Conservation (phyloP, 2,888 invertebrate species). For the Zaprionus lineosus region DNA sequence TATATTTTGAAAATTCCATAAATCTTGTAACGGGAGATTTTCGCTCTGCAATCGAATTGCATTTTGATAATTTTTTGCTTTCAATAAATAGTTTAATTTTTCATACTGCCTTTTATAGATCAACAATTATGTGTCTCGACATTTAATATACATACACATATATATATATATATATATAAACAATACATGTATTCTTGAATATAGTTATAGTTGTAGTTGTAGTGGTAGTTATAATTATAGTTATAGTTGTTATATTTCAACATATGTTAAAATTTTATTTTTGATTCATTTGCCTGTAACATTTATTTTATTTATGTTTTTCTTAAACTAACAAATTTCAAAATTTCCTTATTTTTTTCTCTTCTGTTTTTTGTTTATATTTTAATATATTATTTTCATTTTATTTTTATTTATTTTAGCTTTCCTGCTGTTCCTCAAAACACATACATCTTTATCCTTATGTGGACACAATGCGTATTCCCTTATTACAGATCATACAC, state of each 20-base stretch:
- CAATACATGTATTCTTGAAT: constrained; percentile 21
- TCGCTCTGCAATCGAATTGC: constrained; percentile 36
- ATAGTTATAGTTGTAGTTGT: constrained; percentile 1
- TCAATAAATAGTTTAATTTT: constrained; percentile 23
- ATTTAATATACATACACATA: constrained; percentile 49
- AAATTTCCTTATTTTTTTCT: too few species aligned
- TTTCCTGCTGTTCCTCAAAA: too few species aligned
- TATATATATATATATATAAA: constrained; percentile 31
- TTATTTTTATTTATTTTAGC: too few species aligned
- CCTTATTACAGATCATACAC: neutral
- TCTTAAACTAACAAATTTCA: constrained; percentile 56
- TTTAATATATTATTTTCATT: too few species aligned
- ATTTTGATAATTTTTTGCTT: constrained; percentile 30
- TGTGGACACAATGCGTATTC: too few species aligned
- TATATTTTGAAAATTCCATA: constrained; percentile 8
- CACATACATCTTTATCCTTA: too few species aligned
- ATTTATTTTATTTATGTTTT: constrained; percentile 43
- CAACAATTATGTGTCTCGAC: constrained; percentile 38
- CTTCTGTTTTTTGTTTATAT: too few species aligned
- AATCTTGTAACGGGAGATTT: constrained; percentile 20
- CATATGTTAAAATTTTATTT: constrained; percentile 45
- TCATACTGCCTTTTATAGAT: constrained; percentile 20
- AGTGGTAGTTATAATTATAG: constrained; percentile 19
- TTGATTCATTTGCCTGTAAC: too few species aligned
- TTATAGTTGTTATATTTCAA: constrained; percentile 10